A percentile compares a stretch with the other conserved stretches of the same genome.
phyloP scores from a whole-genome alignment of 2,797 vertebrate genomes.

The Rhinella marina region DNA sequence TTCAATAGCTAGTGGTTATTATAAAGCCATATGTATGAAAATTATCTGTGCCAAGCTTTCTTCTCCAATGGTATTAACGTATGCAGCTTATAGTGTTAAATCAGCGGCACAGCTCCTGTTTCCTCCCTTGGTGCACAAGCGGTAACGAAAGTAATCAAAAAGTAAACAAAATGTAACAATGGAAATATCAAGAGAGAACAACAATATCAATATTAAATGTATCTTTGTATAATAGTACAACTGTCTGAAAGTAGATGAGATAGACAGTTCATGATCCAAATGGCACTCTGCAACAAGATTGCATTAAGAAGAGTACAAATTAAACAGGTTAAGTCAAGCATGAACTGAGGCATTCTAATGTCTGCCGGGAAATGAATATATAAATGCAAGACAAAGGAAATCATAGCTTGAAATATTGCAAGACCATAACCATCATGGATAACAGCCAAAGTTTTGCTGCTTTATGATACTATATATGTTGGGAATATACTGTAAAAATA shows the following conservation, averaged over 20 bases:
- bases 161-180: conserved; percentile 50
- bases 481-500: not conserved
- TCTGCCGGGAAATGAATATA: conserved; percentile 52
- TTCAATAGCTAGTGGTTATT: conserved; percentile 27
- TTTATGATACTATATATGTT: conserved; percentile 9
- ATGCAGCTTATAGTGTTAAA: conserved; percentile 19
- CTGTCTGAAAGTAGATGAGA: conserved; percentile 32
- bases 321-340: conserved; percentile 38
- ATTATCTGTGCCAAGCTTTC: not conserved
- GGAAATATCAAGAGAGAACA: conserved; percentile 44
- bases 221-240: conserved; percentile 23
- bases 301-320: conserved; percentile 47
- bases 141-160: conserved; percentile 41
- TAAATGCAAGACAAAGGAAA: conserved; percentile 30
- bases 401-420: conserved; percentile 11
- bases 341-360: conserved; percentile 28
- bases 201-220: conserved; percentile 47
- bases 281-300: conserved; percentile 16
- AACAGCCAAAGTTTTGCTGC: not conserved
- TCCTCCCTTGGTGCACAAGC: conserved; percentile 22
- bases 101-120: not conserved
- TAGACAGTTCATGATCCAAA: conserved; percentile 36
- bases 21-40: not conserved
- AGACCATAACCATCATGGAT: conserved; percentile 30
- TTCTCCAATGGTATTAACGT: conserved; percentile 14